Base-by-base conservation (phyloP, 2,888 invertebrate genomes). In the Cacoxenus indagator region DNA sequence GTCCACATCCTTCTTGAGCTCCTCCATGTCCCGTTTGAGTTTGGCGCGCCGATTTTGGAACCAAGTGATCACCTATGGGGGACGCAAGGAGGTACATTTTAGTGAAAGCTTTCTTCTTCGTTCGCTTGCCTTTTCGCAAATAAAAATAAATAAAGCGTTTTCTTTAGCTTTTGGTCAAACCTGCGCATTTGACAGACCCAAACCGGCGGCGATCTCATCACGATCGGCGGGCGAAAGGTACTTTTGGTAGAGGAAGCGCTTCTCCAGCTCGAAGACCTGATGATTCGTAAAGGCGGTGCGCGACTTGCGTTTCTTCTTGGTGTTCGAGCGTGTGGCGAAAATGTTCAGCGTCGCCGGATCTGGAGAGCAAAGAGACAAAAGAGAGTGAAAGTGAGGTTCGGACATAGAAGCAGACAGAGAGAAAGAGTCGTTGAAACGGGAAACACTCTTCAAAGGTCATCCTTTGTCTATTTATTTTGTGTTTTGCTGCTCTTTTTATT, bases 281-380 rank as follows among this genome's bases (percentile, higher is more conserved):
- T 98, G 97, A 89, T 98, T 98, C 70, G 98, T 98, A 90, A 98
- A 98, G 45, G 98, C 98, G 5, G 98, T 99, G 81, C 98, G 91
- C 11, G 97, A 98, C 91, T 98, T 96, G 85, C 98, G 92, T 87
- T 98, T 98, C 91, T 98, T 98, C 89, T 96, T 96, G 83, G 96
- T 95, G 87, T 96, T 96, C 73, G 95, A 95, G 76, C 96, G 91
- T 82, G 93, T 93, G 90, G 96, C 95, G 92, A 96, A 97, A 78
- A 96, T 92, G 89, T 95, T 95, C 77, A 96, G 90, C 89, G 95
- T 95, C 75, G 93, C 93, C 90, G 95, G 95, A 90, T 95, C 96
- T 95, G 92, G 46, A 80, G 76, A 62, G 8, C 3, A 4, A 2
- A 37, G 37, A n/a, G n/a, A n/a, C n/a, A n/a, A n/a, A n/a, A n/a